These are phyloP conservation scores for Polyommatus iphigenia DNA, from an alignment of 2,888 invertebrate species.

Conservation along the genomic window DNA sequence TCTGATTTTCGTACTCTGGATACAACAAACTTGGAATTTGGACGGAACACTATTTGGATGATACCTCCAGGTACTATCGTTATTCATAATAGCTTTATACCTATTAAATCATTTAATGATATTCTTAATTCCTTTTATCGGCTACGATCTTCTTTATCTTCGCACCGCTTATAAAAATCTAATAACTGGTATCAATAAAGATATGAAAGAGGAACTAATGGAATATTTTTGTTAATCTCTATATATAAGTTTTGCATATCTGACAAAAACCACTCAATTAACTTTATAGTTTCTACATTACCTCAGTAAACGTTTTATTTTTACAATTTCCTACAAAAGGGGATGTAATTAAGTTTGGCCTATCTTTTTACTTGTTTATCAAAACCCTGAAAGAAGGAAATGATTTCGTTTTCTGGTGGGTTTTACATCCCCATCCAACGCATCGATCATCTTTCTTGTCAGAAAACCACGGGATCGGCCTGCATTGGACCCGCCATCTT, in stretches of 20 bases:
- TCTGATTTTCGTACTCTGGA: not conserved
- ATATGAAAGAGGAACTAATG: conserved; percentile 10
- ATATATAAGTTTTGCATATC: conserved; percentile 11
- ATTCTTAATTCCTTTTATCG: conserved; percentile 21
- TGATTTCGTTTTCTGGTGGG: no score
- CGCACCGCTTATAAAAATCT: conserved; percentile 13
- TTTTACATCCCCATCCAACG: not conserved
- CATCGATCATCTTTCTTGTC: not conserved
- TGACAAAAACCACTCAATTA: conserved; percentile 11
- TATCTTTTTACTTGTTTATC: not conserved
- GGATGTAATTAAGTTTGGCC: not conserved
- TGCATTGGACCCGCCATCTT: no score
- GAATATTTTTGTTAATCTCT: conserved; percentile 19
- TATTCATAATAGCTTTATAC: not conserved
- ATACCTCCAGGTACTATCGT: not conserved
- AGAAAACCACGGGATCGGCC: no score
- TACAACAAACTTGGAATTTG: no score
- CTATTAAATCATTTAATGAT: conserved; percentile 10
- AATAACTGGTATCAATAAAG: conserved; percentile 21
- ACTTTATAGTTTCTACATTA: not conserved
- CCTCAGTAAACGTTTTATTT: not conserved
- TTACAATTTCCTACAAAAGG: not conserved
- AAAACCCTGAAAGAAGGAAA: not conserved
- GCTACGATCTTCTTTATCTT: conserved; percentile 20
- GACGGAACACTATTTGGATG: not conserved